Conservation (phyloP, 2,113 vertebrate genomes). For the Halichoeres trimaculatus region DNA sequence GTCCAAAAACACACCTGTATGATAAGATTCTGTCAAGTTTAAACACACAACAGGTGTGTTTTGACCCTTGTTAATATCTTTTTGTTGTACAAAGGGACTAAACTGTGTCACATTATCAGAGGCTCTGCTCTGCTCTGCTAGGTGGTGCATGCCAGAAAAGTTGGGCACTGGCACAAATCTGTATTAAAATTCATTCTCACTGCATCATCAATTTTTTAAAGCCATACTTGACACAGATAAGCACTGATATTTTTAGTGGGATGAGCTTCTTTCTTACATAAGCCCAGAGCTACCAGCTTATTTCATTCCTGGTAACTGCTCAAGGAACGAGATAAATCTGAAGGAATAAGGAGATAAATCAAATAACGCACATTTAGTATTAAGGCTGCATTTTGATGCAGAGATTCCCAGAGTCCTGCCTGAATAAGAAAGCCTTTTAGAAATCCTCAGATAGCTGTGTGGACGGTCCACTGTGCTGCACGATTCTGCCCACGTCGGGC, state of each 20-base stretch:
- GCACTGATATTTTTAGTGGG: slow-evolving; percentile 45
- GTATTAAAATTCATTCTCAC: slow-evolving; percentile 4
- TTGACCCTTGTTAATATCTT: too few relatives aligned
- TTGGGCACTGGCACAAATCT: neutral
- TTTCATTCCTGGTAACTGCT: slow-evolving; percentile 6
- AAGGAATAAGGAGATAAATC: neutral
- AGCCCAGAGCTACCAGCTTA: slow-evolving; percentile 6
- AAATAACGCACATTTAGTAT: slow-evolving; percentile 5
- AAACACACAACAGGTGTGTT: neutral
- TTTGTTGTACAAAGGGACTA: neutral
- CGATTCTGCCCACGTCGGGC: slow-evolving; percentile 32
- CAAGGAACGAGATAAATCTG: slow-evolving; percentile 1
- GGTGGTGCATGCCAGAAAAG: neutral
- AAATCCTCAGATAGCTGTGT: slow-evolving; percentile 2
- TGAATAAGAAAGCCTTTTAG: slow-evolving; percentile 1
- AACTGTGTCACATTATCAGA: neutral
- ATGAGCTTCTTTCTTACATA: slow-evolving; percentile 41
- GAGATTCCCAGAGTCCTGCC: neutral
- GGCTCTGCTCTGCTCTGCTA: neutral
- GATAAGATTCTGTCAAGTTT: neutral
- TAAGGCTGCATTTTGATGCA: neutral
- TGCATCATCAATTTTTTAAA: slow-evolving; percentile 30
- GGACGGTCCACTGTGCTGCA: slow-evolving; percentile 13
- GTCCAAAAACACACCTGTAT: neutral
- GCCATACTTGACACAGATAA: slow-evolving; percentile 46